A percentile compares a stretch with the other conserved stretches of the same genome.
phyloP scores from a whole-genome alignment of 2,113 vertebrate genomes.

The Pheucticus melanocephalus region DNA sequence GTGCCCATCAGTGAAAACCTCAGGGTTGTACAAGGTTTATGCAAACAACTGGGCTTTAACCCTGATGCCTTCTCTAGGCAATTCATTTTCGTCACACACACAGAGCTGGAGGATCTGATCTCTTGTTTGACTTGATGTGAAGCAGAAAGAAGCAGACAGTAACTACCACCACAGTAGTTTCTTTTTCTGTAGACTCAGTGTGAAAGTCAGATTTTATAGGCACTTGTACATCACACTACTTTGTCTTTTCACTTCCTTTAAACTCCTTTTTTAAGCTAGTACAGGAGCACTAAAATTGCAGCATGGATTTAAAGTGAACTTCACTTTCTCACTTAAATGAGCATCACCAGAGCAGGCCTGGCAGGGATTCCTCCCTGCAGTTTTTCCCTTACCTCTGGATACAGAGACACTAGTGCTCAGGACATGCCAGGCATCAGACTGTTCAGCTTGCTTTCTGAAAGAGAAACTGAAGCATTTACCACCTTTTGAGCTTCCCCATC shows the following conservation, averaged over 20 bases:
- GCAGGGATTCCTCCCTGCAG: background rate
- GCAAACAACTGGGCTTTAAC: background rate
- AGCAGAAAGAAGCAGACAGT: background rate
- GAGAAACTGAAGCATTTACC: background rate
- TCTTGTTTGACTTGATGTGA: background rate
- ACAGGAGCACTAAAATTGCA: background rate
- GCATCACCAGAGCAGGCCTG: background rate
- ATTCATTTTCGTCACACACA: background rate
- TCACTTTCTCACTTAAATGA: background rate
- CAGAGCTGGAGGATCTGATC: background rate
- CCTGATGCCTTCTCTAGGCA: background rate
- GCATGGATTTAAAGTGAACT: background rate
- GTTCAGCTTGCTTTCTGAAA: background rate
- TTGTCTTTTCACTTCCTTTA: background rate
- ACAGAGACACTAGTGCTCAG: background rate
- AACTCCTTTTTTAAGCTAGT: background rate
- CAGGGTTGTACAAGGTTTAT: background rate
- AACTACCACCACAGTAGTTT: background rate
- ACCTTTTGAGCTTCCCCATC: background rate
- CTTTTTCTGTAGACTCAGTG: background rate
- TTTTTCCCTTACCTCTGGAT: background rate
- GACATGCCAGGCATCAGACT: background rate
- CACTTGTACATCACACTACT: background rate
- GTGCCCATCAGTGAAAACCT: background rate
- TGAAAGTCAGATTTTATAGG: background rate